Conservation (phyloP, 2,888 invertebrate species). For the Tetranychus piercei region DNA sequence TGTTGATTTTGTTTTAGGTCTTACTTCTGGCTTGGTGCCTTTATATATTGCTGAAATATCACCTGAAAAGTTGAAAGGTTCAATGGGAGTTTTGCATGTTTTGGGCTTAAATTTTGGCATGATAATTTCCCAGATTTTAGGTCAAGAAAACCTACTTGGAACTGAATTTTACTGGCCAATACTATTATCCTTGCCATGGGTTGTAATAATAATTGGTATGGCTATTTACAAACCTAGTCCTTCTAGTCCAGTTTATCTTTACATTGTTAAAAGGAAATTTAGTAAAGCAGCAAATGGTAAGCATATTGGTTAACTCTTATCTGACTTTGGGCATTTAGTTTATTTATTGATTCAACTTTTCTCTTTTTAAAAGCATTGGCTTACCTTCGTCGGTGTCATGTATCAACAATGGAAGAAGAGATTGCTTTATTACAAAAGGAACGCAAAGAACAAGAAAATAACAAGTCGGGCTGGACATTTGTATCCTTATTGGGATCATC, state of each 20-base stretch:
- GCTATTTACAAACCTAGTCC: neutral
- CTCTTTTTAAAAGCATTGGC: neutral
- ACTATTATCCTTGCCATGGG: neutral
- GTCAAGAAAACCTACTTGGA: slow-evolving; percentile 4
- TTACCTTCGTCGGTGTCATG: neutral
- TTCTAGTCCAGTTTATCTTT: neutral
- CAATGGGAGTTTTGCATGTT: neutral
- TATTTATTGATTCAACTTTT: neutral
- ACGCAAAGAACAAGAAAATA: neutral
- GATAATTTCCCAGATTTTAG: neutral
- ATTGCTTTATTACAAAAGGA: neutral
- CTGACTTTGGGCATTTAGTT: neutral
- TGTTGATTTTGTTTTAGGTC: neutral
- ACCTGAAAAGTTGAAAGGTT: neutral
- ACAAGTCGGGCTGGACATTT: neutral
- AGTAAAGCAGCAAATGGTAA: neutral
- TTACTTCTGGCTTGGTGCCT: neutral
- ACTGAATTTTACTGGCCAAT: neutral
- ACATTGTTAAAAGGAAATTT: neutral
- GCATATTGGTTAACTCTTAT: neutral
- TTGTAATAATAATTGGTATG: neutral
- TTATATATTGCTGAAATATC: neutral
- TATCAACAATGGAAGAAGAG: neutral
- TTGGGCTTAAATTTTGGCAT: neutral
- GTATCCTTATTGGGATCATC: neutral